These are phyloP conservation scores for Scelioninae gen. 1 DNA, from an alignment of 2,888 invertebrate genomes.

Conservation along the genomic window DNA sequence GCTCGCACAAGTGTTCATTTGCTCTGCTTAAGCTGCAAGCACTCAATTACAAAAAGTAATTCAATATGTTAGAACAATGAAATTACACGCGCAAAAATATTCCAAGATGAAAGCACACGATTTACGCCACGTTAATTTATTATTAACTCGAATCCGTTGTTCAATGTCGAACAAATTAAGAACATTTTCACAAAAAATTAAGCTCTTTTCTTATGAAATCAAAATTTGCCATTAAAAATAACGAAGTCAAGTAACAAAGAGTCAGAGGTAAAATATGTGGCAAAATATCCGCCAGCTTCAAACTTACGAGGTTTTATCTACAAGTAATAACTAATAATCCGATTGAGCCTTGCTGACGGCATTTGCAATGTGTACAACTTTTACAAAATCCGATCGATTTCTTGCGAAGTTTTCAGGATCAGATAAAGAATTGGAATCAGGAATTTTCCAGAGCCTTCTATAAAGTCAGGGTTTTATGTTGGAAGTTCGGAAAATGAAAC, in stretches of 20 bases:
- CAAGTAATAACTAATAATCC: too few relatives aligned
- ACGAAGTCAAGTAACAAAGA: too few relatives aligned
- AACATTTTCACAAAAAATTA: too few relatives aligned
- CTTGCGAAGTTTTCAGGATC: conserved; percentile 13
- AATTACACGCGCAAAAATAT: conserved; percentile 31
- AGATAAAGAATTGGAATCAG: conserved; percentile 17
- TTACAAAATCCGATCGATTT: conserved; percentile 40
- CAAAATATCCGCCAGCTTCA: too few relatives aligned
- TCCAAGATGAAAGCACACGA: conserved; percentile 2
- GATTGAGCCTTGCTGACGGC: conserved; percentile 3
- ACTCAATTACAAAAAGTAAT: conserved; percentile 25
- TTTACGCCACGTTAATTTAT: conserved; percentile 17
- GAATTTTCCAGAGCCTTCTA: conserved; percentile 16
- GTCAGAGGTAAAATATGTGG: too few relatives aligned
- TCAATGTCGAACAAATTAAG: neutral
- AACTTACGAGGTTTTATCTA: too few relatives aligned
- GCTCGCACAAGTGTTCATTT: conserved; percentile 64
- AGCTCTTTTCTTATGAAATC: too few relatives aligned
- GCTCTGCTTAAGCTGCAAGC: conserved; percentile 25
- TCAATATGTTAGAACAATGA: conserved; percentile 33
- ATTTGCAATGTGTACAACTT: conserved; percentile 33
- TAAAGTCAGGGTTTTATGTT: conserved; percentile 18
- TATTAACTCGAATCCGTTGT: conserved; percentile 6
- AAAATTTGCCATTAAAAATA: too few relatives aligned
- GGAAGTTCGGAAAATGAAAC: too few relatives aligned